Conservation (phyloP, 92 coral and sea anemone genomes). For the Epizoanthus illoricatus region DNA sequence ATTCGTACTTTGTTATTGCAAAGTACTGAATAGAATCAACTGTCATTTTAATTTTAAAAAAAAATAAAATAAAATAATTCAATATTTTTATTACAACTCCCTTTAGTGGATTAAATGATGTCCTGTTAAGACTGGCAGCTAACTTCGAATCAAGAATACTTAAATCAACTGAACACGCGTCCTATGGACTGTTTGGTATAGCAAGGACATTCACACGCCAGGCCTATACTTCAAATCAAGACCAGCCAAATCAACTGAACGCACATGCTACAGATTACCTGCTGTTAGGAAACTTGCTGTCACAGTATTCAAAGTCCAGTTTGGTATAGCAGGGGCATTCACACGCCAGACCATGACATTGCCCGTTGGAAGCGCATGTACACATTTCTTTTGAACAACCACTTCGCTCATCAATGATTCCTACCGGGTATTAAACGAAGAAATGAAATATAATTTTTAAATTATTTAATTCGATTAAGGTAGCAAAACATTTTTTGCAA, state of each 20-base stretch:
- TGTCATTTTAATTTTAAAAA: neutral
- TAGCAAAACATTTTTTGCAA: too few species aligned
- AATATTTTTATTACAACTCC: too few species aligned
- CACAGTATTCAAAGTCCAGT: conserved; percentile 51
- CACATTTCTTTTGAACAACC: conserved; percentile 31
- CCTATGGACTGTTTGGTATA: too few species aligned
- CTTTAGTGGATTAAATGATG: too few species aligned
- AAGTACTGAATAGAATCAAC: neutral
- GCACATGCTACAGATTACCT: neutral
- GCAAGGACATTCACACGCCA: too few species aligned
- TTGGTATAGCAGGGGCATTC: conserved; percentile 55
- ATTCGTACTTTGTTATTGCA: too few species aligned
- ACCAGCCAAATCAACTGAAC: too few species aligned
- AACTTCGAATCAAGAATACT: too few species aligned
- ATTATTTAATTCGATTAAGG: neutral
- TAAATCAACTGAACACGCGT: too few species aligned
- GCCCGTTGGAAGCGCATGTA: conserved; percentile 15
- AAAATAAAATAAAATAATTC: too few species aligned
- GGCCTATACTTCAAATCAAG: too few species aligned
- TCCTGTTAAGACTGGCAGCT: too few species aligned
- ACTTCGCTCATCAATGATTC: conserved; percentile 34
- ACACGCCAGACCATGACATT: conserved; percentile 39
- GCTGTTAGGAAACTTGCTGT: conserved; percentile 26
- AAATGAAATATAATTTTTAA: neutral
- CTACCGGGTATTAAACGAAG: neutral